Conservation (phyloP, 2,113 vertebrate genomes). For the Bombycilla garrulus region DNA sequence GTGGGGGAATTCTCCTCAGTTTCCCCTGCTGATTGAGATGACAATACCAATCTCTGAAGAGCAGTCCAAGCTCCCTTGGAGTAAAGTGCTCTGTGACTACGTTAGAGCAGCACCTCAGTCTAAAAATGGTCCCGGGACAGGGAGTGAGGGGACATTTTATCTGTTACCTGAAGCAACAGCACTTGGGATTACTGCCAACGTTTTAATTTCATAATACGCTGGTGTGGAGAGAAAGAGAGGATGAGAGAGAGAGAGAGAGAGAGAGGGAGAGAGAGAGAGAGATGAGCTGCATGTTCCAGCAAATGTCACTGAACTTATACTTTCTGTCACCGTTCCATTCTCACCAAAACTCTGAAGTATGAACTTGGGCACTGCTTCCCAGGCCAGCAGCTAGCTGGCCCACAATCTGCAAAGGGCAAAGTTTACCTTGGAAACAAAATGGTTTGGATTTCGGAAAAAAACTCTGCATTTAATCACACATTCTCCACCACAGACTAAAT, state of each 20-base stretch:
- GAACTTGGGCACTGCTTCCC: constrained; percentile 40
- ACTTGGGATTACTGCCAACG: neutral
- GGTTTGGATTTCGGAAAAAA: constrained; percentile 31
- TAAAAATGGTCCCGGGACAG: neutral
- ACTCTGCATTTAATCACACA: constrained; percentile 48
- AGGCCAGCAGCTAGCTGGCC: constrained; percentile 15
- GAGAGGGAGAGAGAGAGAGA: neutral
- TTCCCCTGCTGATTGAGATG: neutral
- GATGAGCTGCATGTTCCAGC: constrained; percentile 8
- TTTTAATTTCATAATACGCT: constrained; percentile 34
- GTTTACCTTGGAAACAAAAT: constrained; percentile 58
- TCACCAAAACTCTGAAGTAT: constrained; percentile 1
- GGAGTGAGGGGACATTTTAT: neutral
- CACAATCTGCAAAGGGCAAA: constrained; percentile 14
- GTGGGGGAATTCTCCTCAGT: neutral
- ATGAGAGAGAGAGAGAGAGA: neutral
- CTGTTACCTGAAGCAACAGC: neutral
- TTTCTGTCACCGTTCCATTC: constrained; percentile 31
- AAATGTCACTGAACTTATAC: neutral
- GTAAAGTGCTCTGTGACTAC: neutral
- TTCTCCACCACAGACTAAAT: constrained; percentile 61
- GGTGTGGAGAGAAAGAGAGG: neutral
- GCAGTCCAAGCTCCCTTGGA: neutral
- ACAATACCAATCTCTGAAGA: neutral
- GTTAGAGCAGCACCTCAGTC: neutral